Conservation (phyloP, 2,797 vertebrate genomes). For the Eulemur rubriventer region DNA sequence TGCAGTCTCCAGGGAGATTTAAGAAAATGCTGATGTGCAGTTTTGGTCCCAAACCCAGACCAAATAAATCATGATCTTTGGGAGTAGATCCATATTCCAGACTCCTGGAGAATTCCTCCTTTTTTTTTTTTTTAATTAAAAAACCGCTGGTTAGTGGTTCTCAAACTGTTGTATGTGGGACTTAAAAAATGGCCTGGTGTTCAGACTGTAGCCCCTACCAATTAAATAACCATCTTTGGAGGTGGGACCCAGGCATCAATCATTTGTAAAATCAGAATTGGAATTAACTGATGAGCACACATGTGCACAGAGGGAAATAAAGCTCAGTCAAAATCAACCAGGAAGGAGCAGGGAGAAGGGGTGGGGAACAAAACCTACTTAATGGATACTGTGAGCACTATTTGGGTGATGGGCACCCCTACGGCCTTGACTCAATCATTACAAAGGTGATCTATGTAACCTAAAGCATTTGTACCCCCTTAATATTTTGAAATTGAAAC, state of each 20-base stretch:
- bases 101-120: background rate
- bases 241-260: background rate
- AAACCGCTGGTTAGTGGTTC: background rate
- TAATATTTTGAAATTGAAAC: background rate
- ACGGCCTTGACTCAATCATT: no score
- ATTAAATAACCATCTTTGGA: background rate
- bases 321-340: no score
- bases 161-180: background rate
- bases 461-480: no score
- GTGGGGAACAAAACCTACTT: no score
- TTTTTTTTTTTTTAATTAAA: background rate
- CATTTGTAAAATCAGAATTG: background rate
- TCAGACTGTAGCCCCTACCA: fast-evolving
- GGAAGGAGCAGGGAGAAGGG: no score
- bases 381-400: no score
- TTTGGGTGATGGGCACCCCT: no score
- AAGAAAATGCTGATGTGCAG: background rate
- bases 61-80: background rate
- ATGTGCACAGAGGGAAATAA: no score
- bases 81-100: background rate
- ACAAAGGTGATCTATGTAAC: no score
- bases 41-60: background rate
- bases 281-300: no score
- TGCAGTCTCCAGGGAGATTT: background rate
- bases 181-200: background rate